Conservation (phyloP, 2,113 vertebrate genomes). For the Pycnonotus jocosus region DNA sequence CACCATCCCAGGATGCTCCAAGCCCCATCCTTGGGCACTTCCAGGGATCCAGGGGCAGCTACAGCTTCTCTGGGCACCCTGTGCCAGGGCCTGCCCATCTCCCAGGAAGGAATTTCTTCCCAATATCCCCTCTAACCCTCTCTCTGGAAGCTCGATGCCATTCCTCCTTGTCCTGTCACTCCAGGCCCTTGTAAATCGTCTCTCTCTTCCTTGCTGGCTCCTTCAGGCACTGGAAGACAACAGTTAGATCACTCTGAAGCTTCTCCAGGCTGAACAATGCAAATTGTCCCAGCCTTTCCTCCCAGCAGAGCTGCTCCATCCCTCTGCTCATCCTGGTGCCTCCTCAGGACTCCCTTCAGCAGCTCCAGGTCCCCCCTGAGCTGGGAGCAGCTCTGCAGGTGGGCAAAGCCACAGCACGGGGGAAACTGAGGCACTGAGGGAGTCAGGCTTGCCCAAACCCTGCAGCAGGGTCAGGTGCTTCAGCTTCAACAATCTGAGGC, state of each 20-base stretch:
- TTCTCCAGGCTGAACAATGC: not conserved
- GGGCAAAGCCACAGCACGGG: not conserved
- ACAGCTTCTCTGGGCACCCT: not conserved
- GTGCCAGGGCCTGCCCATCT: accelerated
- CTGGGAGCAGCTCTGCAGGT: not conserved
- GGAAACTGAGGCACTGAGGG: not conserved
- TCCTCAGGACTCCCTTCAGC: not conserved
- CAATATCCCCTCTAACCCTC: not conserved
- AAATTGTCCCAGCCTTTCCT: not conserved
- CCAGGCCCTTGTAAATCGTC: not conserved
- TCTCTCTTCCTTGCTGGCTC: not conserved
- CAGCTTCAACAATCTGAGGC: not conserved
- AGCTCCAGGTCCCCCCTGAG: not conserved
- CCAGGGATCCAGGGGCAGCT: not conserved
- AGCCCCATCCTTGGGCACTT: accelerated
- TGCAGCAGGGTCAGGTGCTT: not conserved
- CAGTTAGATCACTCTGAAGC: not conserved
- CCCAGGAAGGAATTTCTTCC: accelerated
- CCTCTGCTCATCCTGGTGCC: not conserved
- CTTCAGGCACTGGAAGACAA: not conserved
- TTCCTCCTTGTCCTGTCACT: not conserved
- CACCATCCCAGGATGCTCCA: accelerated
- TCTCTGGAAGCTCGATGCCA: not conserved
- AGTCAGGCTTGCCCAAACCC: not conserved
- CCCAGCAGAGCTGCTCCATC: not conserved